A percentile compares a stretch with the other conserved stretches of the same genome.
Evolutionary conservation across 2,113 vertebrate species (phyloP).

Genomic region (Callospermophilus lateralis): DNA sequence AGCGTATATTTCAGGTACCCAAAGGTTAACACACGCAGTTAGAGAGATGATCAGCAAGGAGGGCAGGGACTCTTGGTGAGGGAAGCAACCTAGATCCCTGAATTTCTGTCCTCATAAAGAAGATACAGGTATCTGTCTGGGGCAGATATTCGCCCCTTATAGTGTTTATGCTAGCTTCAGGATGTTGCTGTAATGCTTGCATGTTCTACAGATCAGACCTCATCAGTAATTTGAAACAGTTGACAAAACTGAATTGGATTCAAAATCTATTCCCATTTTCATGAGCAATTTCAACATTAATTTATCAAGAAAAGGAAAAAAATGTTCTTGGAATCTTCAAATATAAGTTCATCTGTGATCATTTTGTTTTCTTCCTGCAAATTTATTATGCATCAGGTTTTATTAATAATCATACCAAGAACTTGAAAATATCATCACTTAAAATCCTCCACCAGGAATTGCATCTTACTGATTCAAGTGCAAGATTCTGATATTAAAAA

Average conservation of each 20-base stretch:
- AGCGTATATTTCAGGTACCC: neutral
- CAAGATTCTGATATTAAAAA: neutral
- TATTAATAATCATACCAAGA: neutral
- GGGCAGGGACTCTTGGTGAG: neutral
- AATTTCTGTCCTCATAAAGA: neutral
- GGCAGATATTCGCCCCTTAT: neutral
- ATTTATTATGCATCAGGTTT: neutral
- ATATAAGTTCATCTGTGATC: neutral
- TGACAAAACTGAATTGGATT: neutral
- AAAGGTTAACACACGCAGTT: neutral
- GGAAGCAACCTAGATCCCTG: neutral
- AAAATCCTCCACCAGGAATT: neutral
- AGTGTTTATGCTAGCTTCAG: neutral
- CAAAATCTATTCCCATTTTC: neutral
- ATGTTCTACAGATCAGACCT: neutral
- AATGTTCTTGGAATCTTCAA: neutral
- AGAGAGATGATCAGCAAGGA: neutral
- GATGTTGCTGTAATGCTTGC: neutral
- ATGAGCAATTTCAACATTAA: neutral
- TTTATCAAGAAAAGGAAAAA: slow-evolving; percentile 11
- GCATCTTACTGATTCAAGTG: neutral
- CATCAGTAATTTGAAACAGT: neutral
- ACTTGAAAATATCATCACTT: neutral
- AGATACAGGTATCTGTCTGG: neutral
- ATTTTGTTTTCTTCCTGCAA: neutral